Base-by-base conservation (phyloP, 2,888 invertebrate genomes). In the Pristionchus fissidentatus region DNA sequence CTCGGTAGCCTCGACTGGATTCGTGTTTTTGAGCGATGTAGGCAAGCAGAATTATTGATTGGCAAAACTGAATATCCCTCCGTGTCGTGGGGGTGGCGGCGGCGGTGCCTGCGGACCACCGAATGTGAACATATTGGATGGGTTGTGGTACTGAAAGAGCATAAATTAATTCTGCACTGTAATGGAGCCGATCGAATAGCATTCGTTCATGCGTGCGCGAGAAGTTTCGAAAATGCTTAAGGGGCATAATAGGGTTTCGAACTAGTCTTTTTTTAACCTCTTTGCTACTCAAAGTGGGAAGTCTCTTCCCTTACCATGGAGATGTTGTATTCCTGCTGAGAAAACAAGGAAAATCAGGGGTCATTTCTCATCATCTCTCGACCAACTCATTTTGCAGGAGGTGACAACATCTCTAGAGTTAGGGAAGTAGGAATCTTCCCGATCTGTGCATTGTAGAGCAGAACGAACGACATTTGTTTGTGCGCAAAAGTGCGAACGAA, bases 91-190 rank as follows among this genome's bases (percentile, higher is more conserved):
- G 1, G n/a, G 57, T 26, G 22, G 57, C 10, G 57, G 57, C 29
- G 10, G 66, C 22, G 66, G 7, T 4, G 38, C 22, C n/a, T 75
- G 75, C 4, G 75, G 75, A 13, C 75, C 75, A 5, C 75, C 75
- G 10, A 43, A 75, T 4, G 75, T 26, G 29, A 75, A 22, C 46
- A 75, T 49, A 29, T 75, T 75, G 3, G 75, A 29, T 2, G 75
- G 75, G 49, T 75, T 75, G 26, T 75, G 46, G 38, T 75, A 75
- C 75, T 75, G 75, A 26, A 75, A 75, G 26, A 2, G 8, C n/a
- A n/a, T n/a, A n/a, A n/a, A n/a, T n/a, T n/a, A n/a, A 15, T 49
- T 49, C 49, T 49, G 19, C 49, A 49, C 10, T 49, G n/a, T n/a
- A n/a, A n/a, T n/a, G n/a, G n/a, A n/a, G n/a, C n/a, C n/a, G n/a